phyloP scores from a whole-genome alignment of 2,888 invertebrate genomes.

The Urechis unicinctus region DNA sequence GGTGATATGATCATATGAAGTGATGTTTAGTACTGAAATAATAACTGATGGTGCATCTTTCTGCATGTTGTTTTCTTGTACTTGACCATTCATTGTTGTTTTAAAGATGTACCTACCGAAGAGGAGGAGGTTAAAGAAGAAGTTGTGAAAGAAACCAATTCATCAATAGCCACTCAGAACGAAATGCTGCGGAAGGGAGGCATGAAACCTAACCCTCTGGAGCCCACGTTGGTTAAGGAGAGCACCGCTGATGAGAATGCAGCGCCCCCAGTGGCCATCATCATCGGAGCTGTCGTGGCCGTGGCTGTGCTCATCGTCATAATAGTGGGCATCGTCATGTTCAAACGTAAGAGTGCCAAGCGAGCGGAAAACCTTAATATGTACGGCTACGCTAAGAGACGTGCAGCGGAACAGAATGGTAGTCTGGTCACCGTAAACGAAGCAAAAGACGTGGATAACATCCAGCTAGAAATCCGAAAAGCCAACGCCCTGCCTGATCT shows the following conservation, averaged over 20 bases:
- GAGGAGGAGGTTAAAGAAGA: too few species aligned
- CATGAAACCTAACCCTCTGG: not conserved
- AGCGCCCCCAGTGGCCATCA: not conserved
- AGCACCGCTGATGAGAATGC: not conserved
- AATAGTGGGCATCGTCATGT: not conserved
- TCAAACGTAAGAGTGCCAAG: not conserved
- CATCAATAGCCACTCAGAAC: not conserved
- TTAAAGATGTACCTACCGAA: too few species aligned
- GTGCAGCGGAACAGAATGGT: not conserved
- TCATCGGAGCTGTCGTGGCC: not conserved
- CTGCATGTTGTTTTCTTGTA: too few species aligned
- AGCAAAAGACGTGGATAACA: constrained; percentile 4
- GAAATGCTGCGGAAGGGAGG: not conserved
- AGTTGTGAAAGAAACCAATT: not conserved
- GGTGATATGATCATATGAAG: too few species aligned
- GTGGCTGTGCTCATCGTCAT: constrained; percentile 1
- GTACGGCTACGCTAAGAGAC: not conserved
- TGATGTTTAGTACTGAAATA: too few species aligned
- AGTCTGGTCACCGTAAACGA: not conserved
- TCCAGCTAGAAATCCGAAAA: constrained; percentile 11
- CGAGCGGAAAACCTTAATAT: not conserved
- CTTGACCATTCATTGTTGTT: too few species aligned
- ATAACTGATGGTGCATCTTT: too few species aligned
- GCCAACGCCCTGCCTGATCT: constrained; percentile 11
- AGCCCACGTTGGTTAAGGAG: not conserved